Base-by-base conservation (phyloP, 2,888 invertebrate genomes). In the Taenaris catops region DNA sequence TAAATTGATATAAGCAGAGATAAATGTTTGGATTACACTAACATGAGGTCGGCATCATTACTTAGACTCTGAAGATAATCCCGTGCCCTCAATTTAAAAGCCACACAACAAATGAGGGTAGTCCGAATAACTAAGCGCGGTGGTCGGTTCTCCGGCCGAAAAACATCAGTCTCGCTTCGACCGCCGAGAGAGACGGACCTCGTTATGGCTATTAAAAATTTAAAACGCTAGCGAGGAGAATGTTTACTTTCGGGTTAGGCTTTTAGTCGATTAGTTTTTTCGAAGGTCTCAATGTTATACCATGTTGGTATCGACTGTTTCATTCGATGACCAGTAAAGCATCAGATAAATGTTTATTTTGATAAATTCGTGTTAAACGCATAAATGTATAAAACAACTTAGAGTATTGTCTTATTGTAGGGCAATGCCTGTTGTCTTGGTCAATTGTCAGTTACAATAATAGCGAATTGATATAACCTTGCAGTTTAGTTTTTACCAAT, bases 61-160 rank as follows among this genome's bases (percentile, higher is more conserved):
- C 34, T 39, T 28, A 24, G 27, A 34, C 23, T 34, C 24, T 16
- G 31, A 40, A 40, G 35, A 49, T 44, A 46, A 48, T 40, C 35
- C 36, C 25, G 25, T 52, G 63, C 64, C 67, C 64, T 73, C 66
- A 67, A 76, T 83, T 79, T 80, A 74, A 75, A 81, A 78, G 66
- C 54, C 60, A 52, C 54, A 50, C 57, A 66, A 83, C 68, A 76
- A 83, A 84, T 83, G 81, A 80, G 70, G 83, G 83, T 83, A 83
- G 69, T 65, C 63, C 50, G 58, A 55, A 65, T 80, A 83, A 84
- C 69, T 80, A 79, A 84, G 74, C 70, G 61, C 49, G 51, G 70
- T 60, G 81, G 81, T 81, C 75, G 48, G 54, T 48, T 44, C 45
- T 51, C 40, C 60, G 62, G 54, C 66, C 75, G 40, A 49, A 65